Percentiles rank a stretch among this genome's conserved stretches.
phyloP scores from a whole-genome alignment of 2,797 vertebrate genomes.

The Tangara arthus region DNA sequence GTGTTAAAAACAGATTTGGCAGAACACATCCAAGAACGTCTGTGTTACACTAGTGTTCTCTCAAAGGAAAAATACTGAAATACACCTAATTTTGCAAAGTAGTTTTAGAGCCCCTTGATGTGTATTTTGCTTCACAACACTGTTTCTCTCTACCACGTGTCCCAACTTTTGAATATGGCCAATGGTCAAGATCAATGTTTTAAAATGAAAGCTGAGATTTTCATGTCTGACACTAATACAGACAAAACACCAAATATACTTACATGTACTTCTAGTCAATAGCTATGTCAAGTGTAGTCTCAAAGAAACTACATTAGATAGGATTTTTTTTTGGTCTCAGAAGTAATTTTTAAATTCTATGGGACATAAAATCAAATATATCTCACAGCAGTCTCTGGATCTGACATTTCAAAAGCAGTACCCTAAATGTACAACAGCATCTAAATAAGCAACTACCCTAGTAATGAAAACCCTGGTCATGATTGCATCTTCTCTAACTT shows the following conservation, averaged over 20 bases:
- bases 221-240: background rate
- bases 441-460: background rate
- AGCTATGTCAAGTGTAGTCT: background rate
- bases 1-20: background rate
- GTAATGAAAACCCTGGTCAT: background rate
- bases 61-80: background rate
- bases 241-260: background rate
- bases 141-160: fast-evolving
- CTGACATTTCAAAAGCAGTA: background rate
- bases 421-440: background rate
- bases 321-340: background rate
- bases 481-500: background rate
- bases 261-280: background rate
- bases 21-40: background rate
- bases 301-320: background rate
- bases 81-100: background rate
- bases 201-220: background rate
- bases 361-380: background rate
- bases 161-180: background rate
- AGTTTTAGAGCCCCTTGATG: background rate
- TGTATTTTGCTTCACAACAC: background rate
- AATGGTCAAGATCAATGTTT: background rate
- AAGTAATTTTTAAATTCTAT: background rate
- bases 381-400: background rate
- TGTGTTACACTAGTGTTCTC: background rate